Evolutionary conservation across 2,113 vertebrate species (phyloP), one percentile per base, ranked within the genome.

Genomic region (Baryphthengus martii): DNA sequence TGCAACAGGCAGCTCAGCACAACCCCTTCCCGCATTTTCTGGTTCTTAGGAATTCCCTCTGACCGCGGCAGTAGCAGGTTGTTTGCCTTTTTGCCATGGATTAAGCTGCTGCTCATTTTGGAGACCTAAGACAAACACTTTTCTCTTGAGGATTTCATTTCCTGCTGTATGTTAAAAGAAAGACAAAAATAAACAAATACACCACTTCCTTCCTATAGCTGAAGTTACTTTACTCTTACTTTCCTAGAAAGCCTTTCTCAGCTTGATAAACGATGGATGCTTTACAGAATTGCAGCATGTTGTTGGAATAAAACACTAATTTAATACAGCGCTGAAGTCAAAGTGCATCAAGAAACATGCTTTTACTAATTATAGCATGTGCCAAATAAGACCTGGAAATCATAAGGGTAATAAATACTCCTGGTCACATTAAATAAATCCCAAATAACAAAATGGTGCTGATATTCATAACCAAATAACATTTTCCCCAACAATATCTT

Each of bases 21-120:
- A 89, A 53, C 68, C 58, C 35, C 78, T 86, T 88, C 72, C 72
- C 68, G 20, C 58, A 58, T 74, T 70, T 89, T 85, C 85, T 87
- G 55, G 33, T 63, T 71, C 84, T 94, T 74, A 52, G 63, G 83
- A 94, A 94, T 96, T 85, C 59, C 44, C 73, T 72, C 67, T 72
- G 73, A 83, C 81, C 83, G 83, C 44, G 59, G 70, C 65, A 94
- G 63, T 63, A 78, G 31, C 95, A 95, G 66, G 78, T 84, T 91
- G 47, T 23, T 55, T 21, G 55, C 11, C 40, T 88, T 89, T 91
- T 56, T 74, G 55, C 31, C 49, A 80, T 6, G 52, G 74, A 94
- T 85, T 80, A 86, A 65, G 72, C 6, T n/a, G 33, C 13, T 84
- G 37, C n/a, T 91, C 53, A 70, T 61, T 61, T 56, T 84, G 72